Evolutionary conservation across 1,140 invertebrate genomes (phyloP).

Genomic region (Tetramorium simillimum): DNA sequence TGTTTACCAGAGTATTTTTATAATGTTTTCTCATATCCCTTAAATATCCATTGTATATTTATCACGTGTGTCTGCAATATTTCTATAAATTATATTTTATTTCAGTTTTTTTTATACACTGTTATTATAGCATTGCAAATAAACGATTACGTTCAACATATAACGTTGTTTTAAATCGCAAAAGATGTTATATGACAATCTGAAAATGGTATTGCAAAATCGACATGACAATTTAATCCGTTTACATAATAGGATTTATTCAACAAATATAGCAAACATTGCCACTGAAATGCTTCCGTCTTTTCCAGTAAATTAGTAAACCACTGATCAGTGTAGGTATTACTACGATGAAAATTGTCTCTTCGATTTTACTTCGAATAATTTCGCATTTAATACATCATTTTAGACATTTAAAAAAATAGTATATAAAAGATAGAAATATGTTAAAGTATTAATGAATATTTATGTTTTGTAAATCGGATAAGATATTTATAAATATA

Average conservation of each 20-base stretch:
- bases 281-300: conserved; percentile 3
- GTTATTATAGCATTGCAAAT: not conserved
- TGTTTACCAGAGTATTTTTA: not conserved
- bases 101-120: not conserved
- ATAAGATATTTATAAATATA: not conserved
- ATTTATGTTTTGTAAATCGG: not conserved
- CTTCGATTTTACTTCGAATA: not conserved
- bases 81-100: not conserved
- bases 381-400: not conserved
- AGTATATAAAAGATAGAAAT: not conserved
- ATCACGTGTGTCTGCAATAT: not conserved
- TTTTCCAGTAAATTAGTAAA: conserved; percentile 48
- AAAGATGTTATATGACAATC: not conserved
- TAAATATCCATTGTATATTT: not conserved
- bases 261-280: conserved; percentile 8
- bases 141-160: not conserved
- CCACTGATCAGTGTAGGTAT: not conserved
- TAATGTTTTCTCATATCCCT: not conserved
- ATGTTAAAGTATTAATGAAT: not conserved
- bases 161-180: not conserved
- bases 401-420: not conserved
- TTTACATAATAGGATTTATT: not conserved
- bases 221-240: conserved; percentile 39
- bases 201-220: conserved; percentile 23
- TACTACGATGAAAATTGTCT: conserved; percentile 27